Evolutionary conservation across 1,140 invertebrate species (phyloP).

Genomic region (Whitmania pigra): DNA sequence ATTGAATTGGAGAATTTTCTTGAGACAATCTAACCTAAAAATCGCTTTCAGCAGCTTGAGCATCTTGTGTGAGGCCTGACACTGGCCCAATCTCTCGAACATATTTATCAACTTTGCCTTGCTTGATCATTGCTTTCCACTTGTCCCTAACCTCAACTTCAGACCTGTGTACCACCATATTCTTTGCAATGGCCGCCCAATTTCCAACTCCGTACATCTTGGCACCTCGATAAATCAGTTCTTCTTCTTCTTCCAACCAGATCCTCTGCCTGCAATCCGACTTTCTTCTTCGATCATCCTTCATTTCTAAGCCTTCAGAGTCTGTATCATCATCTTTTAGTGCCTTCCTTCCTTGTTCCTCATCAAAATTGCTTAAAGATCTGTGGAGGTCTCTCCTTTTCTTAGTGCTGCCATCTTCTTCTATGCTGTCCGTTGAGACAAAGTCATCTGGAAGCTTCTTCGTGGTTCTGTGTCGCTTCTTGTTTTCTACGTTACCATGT

Average conservation of each 20-base stretch:
- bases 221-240: slow-evolving; percentile 2
- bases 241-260: slow-evolving; percentile 8
- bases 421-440: not conserved
- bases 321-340: too few species aligned
- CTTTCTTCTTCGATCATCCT: not conserved
- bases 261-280: not conserved
- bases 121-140: slow-evolving; percentile 7
- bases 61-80: not conserved
- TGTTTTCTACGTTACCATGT: not conserved
- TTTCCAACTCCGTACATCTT: slow-evolving; percentile 1
- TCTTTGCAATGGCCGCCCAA: not conserved
- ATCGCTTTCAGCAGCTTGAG: too few species aligned
- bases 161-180: not conserved
- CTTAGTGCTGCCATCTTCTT: not conserved
- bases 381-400: not conserved
- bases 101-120: slow-evolving; percentile 3
- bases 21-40: too few species aligned
- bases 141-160: not conserved
- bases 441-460: slow-evolving; percentile 11
- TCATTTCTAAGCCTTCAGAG: too few species aligned
- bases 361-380: too few species aligned
- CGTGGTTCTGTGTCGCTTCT: not conserved
- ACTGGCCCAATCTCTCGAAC: not conserved
- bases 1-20: too few species aligned
- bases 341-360: too few species aligned